Conservation (phyloP, 2,797 vertebrate species). For the Urocyon cinereoargenteus region DNA sequence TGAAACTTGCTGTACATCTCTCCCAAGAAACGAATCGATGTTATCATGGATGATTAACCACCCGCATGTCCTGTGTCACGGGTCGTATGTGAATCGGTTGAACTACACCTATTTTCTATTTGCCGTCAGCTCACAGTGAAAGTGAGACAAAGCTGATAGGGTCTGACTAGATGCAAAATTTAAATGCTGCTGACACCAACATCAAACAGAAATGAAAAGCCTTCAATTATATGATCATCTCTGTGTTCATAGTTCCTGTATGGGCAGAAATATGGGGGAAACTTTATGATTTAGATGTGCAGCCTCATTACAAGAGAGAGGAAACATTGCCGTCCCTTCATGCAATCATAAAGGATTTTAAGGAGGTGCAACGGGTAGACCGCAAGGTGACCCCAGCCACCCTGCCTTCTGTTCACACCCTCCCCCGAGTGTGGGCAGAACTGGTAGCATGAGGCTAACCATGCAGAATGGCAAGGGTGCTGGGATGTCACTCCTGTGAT, state of each 20-base stretch:
- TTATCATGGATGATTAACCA: background rate
- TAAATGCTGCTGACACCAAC: background rate
- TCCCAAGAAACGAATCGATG: background rate
- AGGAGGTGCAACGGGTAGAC: background rate
- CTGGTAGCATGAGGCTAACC: background rate
- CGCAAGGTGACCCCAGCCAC: too few relatives aligned
- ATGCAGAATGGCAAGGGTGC: background rate
- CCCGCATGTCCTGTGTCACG: background rate
- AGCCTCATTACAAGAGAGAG: background rate
- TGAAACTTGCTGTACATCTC: background rate
- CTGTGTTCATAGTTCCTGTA: background rate
- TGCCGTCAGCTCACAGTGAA: background rate
- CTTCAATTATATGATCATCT: background rate
- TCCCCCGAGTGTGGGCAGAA: background rate
- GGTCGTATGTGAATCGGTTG: background rate
- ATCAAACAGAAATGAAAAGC: background rate
- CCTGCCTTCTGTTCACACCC: background rate
- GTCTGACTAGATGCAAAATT: background rate
- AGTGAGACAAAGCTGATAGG: background rate
- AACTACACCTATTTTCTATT: background rate
- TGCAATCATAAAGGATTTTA: background rate
- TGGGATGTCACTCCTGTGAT: too few relatives aligned
- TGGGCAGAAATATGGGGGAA: background rate
- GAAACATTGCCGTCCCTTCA: background rate
- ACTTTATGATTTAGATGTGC: background rate